phyloP scores from a whole-genome alignment of 2,797 vertebrate genomes.

The Microchirus variegatus region DNA sequence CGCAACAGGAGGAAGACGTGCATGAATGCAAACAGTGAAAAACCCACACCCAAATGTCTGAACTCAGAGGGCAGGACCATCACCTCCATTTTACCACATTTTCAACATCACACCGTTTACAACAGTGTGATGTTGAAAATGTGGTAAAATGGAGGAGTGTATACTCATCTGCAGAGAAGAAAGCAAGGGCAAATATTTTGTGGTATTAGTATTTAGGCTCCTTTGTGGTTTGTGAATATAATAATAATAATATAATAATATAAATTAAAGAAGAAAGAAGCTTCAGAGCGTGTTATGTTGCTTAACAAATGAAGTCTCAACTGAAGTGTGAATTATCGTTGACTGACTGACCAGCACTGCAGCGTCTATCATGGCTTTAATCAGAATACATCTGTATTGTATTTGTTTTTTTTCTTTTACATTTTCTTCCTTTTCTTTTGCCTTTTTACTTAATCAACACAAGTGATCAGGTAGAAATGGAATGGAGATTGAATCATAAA shows the following conservation, averaged over 20 bases:
- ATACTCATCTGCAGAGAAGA: background rate
- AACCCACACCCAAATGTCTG: background rate
- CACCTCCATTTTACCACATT: background rate
- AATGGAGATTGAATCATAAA: too few relatives aligned
- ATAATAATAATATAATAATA: too few relatives aligned
- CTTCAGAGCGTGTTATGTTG: too few relatives aligned
- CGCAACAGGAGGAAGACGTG: slow-evolving; percentile 35
- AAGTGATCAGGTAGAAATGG: too few relatives aligned
- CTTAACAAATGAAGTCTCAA: background rate
- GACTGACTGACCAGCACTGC: background rate
- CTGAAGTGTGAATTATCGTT: too few relatives aligned
- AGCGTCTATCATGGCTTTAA: background rate
- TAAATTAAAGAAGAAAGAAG: too few relatives aligned
- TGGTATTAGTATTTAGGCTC: background rate
- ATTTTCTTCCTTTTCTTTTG: too few relatives aligned
- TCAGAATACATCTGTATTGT: too few relatives aligned
- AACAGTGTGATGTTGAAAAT: slow-evolving; percentile 22
- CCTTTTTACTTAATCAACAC: background rate
- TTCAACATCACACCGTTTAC: slow-evolving; percentile 20
- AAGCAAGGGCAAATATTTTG: slow-evolving; percentile 1
- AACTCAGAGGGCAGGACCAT: background rate
- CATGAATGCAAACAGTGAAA: background rate
- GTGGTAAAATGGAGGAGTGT: slow-evolving; percentile 32
- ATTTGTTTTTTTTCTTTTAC: too few relatives aligned
- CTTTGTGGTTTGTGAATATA: slow-evolving; percentile 1